Evolutionary conservation across 2,797 vertebrate genomes (phyloP), one percentile per base, ranked within the genome.

Genomic region (Philypnodon macrostomus): DNA sequence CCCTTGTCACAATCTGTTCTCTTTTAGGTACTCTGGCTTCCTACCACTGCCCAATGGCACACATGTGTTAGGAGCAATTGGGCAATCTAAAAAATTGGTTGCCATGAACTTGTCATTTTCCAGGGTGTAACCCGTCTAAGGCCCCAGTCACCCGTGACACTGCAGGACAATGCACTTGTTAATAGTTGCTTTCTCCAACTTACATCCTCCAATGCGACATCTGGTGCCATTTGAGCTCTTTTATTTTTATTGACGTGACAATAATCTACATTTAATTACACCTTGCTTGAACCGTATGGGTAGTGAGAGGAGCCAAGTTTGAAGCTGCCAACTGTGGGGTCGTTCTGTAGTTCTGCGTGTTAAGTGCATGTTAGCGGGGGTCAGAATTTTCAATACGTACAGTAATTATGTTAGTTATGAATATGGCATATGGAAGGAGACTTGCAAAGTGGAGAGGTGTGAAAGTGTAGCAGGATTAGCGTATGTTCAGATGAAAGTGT

Each of bases 331-430:
- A 21, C 41, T 27, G 10, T 27, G n/a, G 11, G 6, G 7, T 27
- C 12, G n/a, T 21, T 7, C n/a, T 17, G 41, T 7, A 7, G 41
- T 16, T 15, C 41, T 4, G 41, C 27, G 41, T 18, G 41, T 31
- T 30, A 18, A 30, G 26, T 31, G 27, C 41, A n/a, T 30, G 41
- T 44, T 44, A 44, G 41, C 27, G 41, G 27, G 41, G 41, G 41
- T 44, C 41, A 44, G 26, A 51, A 17, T 46, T n/a, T n/a, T 15
- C 8, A 24, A 16, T 14, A 3, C 31, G 18, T 34, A n/a, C n/a
- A n/a, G n/a, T n/a, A 29, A 34, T 42, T 38, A 21, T 17, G 33
- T 3, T 7, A 7, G 10, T 15, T 24, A 4, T 34, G 2, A 30
- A n/a, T 18, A 4, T 15, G 13, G 24, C 40, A 7, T 16, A 29